phyloP scores from a whole-genome alignment of 2,797 vertebrate genomes.

The Columba guinea region DNA sequence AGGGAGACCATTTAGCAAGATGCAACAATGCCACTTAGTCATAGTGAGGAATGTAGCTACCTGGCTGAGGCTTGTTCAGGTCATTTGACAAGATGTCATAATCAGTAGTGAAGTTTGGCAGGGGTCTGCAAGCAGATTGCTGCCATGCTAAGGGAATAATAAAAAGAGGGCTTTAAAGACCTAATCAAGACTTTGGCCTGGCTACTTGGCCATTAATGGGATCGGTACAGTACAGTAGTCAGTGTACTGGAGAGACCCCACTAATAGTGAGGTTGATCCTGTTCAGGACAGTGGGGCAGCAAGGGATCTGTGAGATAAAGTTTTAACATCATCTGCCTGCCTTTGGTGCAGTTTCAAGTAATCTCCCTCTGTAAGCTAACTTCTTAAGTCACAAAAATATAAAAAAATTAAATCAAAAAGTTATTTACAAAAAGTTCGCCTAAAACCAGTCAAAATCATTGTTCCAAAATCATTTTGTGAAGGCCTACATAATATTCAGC shows the following conservation, averaged over 20 bases:
- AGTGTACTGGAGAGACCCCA: neutral
- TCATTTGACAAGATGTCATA: neutral
- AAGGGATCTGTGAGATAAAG: neutral
- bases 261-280: neutral
- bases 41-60: neutral
- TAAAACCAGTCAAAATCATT: neutral
- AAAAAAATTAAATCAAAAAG: neutral
- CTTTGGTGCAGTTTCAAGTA: neutral
- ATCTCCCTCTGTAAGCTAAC: neutral
- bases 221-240: accelerated
- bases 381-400: neutral
- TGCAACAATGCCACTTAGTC: neutral
- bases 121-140: neutral
- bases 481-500: neutral
- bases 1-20: neutral
- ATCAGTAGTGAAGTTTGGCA: neutral
- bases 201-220: neutral
- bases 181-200: neutral
- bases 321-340: neutral
- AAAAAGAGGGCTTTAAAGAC: neutral
- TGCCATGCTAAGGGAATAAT: neutral
- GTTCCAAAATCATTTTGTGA: neutral
- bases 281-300: neutral
- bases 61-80: neutral
- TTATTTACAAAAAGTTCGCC: neutral